Conservation (phyloP, 2,113 vertebrate species). For the Euleptes europaea region DNA sequence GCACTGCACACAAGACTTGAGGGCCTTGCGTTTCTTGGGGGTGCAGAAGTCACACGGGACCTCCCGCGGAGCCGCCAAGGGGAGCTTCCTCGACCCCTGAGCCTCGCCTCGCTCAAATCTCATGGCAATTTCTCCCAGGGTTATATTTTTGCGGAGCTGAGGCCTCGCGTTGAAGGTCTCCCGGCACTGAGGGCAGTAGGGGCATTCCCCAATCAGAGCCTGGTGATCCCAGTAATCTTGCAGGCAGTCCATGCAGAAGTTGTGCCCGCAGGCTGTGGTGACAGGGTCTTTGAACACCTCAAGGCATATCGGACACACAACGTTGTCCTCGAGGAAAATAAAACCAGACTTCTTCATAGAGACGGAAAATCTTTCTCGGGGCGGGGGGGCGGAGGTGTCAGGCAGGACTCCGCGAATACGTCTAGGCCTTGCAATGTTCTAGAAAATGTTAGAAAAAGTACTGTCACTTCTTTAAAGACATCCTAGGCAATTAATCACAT, state of each 20-base stretch:
- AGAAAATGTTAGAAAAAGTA: background rate
- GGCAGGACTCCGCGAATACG: background rate
- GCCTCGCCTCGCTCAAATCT: slow-evolving; percentile 53
- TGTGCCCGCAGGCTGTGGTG: slow-evolving; percentile 60
- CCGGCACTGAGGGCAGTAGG: slow-evolving; percentile 70
- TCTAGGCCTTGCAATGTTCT: slow-evolving; percentile 15
- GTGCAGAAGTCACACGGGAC: slow-evolving; percentile 81
- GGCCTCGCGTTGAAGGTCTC: slow-evolving; percentile 64
- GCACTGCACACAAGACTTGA: slow-evolving; percentile 80
- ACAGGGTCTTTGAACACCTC: slow-evolving; percentile 51
- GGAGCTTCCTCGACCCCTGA: background rate
- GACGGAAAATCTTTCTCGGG: background rate
- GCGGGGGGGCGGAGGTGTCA: background rate
- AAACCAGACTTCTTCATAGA: background rate
- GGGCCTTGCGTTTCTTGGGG: slow-evolving; percentile 67
- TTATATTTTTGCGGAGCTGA: slow-evolving; percentile 53
- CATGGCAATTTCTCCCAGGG: slow-evolving; percentile 68
- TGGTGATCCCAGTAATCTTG: slow-evolving; percentile 63
- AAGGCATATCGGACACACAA: slow-evolving; percentile 65
- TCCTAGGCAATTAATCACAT: background rate
- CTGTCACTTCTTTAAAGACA: background rate
- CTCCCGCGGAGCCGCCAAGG: slow-evolving; percentile 45
- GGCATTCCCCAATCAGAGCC: slow-evolving; percentile 24
- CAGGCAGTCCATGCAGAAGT: slow-evolving; percentile 72
- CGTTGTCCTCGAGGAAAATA: slow-evolving; percentile 33